phyloP scores from a whole-genome alignment of 2,888 invertebrate species.

The Temnothorax rugatulus region DNA sequence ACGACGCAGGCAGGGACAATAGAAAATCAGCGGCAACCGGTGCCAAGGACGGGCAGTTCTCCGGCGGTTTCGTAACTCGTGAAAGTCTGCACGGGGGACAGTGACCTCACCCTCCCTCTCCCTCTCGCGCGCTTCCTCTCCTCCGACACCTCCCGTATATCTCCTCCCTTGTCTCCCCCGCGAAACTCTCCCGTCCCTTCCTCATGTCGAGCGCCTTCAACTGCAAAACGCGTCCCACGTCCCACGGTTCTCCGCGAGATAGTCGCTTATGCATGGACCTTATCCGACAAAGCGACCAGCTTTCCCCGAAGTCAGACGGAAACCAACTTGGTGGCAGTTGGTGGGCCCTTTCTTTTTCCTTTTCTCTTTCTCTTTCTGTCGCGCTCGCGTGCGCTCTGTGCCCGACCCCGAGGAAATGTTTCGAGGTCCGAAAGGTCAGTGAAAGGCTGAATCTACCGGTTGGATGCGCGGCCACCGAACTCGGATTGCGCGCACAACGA shows the following conservation, averaged over 20 bases:
- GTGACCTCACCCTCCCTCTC: constrained; percentile 85
- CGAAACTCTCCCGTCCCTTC: constrained; percentile 46
- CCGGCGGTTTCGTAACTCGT: constrained; percentile 85
- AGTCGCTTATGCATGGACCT: constrained; percentile 55
- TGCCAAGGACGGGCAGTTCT: constrained; percentile 86
- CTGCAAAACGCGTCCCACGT: constrained; percentile 59
- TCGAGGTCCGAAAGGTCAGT: constrained; percentile 80
- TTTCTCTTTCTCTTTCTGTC: constrained; percentile 39
- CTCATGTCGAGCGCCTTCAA: constrained; percentile 62
- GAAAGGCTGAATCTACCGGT: constrained; percentile 76
- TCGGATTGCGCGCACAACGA: background rate
- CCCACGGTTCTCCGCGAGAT: constrained; percentile 56
- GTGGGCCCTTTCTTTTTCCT: constrained; percentile 27
- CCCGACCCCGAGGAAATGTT: constrained; percentile 76
- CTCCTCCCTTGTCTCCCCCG: constrained; percentile 40
- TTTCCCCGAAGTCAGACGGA: constrained; percentile 71
- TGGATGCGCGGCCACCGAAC: constrained; percentile 60
- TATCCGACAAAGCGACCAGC: constrained; percentile 57
- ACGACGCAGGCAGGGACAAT: constrained; percentile 79
- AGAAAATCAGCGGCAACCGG: constrained; percentile 85
- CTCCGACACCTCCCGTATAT: constrained; percentile 58
- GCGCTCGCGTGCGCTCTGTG: constrained; percentile 44
- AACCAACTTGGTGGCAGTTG: background rate
- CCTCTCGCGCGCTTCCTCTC: constrained; percentile 66
- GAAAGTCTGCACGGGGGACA: constrained; percentile 86